phyloP scores from a whole-genome alignment of 2,113 vertebrate species.

The Panthera leo region DNA sequence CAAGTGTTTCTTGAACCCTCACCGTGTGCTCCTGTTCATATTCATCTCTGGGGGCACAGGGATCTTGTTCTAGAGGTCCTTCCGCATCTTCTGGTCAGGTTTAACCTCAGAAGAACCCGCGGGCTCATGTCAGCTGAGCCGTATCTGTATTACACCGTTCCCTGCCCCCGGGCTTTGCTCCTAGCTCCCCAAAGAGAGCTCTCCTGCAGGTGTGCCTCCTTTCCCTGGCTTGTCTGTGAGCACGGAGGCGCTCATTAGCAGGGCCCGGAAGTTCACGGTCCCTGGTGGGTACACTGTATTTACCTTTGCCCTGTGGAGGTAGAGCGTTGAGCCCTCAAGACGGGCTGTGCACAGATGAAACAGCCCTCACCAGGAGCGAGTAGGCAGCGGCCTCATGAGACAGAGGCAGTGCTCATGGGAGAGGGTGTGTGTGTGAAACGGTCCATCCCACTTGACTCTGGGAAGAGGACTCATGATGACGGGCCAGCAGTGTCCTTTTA shows the following conservation, averaged over 20 bases:
- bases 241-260: not conserved
- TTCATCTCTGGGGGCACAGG: not conserved
- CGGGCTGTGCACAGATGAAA: not conserved
- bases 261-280: not conserved
- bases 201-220: not conserved
- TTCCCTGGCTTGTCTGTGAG: not conserved
- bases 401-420: not conserved
- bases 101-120: not conserved
- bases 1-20: not conserved
- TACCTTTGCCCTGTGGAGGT: not conserved
- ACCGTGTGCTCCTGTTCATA: not conserved
- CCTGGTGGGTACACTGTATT: not conserved
- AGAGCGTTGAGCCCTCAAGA: not conserved
- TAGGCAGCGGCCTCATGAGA: not conserved
- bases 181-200: not conserved
- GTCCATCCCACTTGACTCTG: not conserved
- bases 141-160: accelerated
- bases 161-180: too few species aligned
- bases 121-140: not conserved
- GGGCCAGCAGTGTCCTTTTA: not conserved
- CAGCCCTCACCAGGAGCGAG: not conserved
- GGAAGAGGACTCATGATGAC: not conserved
- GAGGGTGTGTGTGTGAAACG: not conserved
- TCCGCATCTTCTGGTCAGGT: not conserved
- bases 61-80: not conserved